Base-by-base conservation (phyloP, 2,113 vertebrate genomes). In the Columba janthina region DNA sequence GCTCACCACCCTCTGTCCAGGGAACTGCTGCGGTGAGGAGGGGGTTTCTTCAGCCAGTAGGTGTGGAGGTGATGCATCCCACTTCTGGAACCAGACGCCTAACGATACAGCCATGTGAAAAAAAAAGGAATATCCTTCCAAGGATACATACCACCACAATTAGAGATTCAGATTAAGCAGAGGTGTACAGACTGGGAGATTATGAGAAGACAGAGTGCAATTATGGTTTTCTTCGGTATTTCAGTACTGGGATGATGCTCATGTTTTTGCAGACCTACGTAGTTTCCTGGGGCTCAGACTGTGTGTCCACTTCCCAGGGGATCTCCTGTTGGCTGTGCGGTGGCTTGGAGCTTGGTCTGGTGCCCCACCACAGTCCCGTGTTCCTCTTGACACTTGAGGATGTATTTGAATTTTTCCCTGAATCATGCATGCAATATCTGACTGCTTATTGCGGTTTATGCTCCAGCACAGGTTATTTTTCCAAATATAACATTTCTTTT, bases 251-350 rank as follows among this genome's bases (percentile, higher is more conserved):
- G 36, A 38, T 72, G 57, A 53, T 4, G 3, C 11, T 67, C 24
- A 1, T 28, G 44, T n/a, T 88, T 61, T 88, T 76, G 66, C 42
- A 78, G n/a, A 65, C 62, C 24, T 60, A 4, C 19, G 50, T 73
- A 34, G 29, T 60, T 29, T 62, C 56, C 26, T 73, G 34, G 26
- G 25, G 11, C 56, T 64, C 53, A 48, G 24, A 31, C 9, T 36
- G 0, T 38, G 13, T 25, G 12, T 93, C 8, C 51, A 19, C 20
- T 66, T 93, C 48, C 54, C 25, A 60, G 25, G 16, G 24, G 3
- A 42, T 74, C 46, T 95, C 36, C 31, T 51, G 6, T 46, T 77
- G 46, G 25, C 56, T 0, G 0, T n/a, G 11, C 0, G 0, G 71
- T 80, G 60, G 8, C 58, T 65, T 72, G 53, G 65, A 88, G 51